Base-by-base conservation (phyloP, 2,113 vertebrate genomes). In the Elaphurus davidianus region DNA sequence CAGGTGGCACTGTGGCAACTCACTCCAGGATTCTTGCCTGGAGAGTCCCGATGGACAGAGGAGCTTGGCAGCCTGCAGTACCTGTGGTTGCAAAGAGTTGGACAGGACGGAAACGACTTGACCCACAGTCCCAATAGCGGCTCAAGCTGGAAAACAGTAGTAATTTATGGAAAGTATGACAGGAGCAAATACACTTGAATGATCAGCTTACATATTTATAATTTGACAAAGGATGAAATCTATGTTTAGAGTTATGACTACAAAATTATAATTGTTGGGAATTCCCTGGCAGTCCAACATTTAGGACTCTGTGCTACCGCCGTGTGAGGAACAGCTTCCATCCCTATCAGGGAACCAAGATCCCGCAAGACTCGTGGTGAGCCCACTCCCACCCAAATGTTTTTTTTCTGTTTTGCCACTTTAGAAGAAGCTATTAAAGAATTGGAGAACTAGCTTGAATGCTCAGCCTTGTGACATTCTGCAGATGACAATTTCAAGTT, bases 191-290 rank as follows among this genome's bases (percentile, higher is more conserved):
- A 76, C 40, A 12, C 33, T 92, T 85, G 27, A 86, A 82, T 96
- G 91, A 82, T 82, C 96, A 91, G 33, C 23, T 82, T 92, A 76
- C 12, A 82, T 25, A 81, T 94, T 92, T 90, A 78, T 12, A 88
- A 10, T 88, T 52, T 95, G 17, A 90, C 40, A 96, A 74, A 85
- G 33, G 14, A 57, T 81, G 64, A 21, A 60, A 60, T 92, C 59
- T 87, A 52, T 54, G 33, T 95, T 87, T 94, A 81, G 25, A 88
- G 17, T 36, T 88, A 13, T 88, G 43, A 96, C 91, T 67, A 67
- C n/a, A 82, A 82, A 97, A 93, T 90, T 92, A 93, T 92, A 88
- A 90, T 74, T 90, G n/a, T 21, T 36, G 9, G 33, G 64, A 71
- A 71, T 74, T 40, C 11, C 10, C 67, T 40, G 67, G 36, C 21